Evolutionary conservation across 2,113 vertebrate species (phyloP).

Genomic region (Phalacrocorax carbo): DNA sequence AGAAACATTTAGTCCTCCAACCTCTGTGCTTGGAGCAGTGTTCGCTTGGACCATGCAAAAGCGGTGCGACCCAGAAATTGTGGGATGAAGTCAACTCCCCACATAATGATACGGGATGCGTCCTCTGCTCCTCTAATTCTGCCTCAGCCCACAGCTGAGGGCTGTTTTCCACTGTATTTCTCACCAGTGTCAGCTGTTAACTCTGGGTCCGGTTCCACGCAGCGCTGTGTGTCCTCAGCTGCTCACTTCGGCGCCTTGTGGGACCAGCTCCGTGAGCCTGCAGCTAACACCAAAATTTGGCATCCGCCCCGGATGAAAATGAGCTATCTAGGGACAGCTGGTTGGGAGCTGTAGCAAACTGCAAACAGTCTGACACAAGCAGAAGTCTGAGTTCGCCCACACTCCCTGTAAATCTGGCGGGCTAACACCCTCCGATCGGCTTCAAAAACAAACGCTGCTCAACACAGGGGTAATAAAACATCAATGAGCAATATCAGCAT

Average conservation of each 20-base stretch:
- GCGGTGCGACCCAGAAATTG: background rate
- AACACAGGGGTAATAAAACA: rapidly evolving
- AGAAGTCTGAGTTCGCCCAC: background rate
- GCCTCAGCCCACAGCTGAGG: background rate
- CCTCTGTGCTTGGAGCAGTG: rapidly evolving
- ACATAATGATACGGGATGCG: background rate
- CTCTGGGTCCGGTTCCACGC: rapidly evolving
- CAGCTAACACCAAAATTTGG: background rate
- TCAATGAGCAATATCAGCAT: rapidly evolving
- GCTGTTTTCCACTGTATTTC: background rate
- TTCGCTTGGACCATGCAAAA: background rate
- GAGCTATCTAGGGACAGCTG: slow-evolving; percentile 52
- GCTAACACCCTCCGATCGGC: background rate
- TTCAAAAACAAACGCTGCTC: background rate
- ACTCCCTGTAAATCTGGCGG: background rate
- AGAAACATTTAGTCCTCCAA: background rate
- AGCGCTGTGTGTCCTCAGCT: background rate
- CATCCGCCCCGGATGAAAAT: background rate
- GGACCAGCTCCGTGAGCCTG: background rate
- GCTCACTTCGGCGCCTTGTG: background rate
- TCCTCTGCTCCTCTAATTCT: background rate
- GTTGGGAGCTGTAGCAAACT: background rate
- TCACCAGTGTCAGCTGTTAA: background rate
- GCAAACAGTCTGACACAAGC: slow-evolving; percentile 25
- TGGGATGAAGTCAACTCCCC: background rate